Conservation (phyloP, 2,113 vertebrate species). For the Semnopithecus entellus region DNA sequence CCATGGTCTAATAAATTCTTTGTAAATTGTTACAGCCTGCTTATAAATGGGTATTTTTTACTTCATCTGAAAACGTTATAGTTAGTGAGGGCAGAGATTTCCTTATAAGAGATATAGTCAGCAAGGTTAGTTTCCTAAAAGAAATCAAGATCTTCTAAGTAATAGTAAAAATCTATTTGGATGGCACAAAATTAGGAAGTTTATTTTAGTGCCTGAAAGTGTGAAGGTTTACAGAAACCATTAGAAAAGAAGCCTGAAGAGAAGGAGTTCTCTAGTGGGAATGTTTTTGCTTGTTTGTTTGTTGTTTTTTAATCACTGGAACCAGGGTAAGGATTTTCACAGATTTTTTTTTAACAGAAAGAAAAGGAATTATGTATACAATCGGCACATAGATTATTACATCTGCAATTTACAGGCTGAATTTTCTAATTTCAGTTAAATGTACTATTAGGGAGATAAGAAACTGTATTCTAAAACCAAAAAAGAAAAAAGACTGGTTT, state of each 20-base stretch:
- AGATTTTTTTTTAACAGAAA: background rate
- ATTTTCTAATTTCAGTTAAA: background rate
- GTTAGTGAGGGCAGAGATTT: background rate
- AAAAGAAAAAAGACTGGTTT: fast-evolving
- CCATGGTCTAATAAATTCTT: background rate
- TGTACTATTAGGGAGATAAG: background rate
- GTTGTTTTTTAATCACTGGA: background rate
- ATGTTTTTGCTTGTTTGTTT: background rate
- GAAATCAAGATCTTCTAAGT: background rate
- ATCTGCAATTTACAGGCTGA: background rate
- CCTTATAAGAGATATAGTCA: background rate
- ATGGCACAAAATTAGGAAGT: background rate
- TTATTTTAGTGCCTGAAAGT: background rate
- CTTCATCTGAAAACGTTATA: background rate
- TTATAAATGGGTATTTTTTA: background rate
- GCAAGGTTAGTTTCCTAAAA: background rate
- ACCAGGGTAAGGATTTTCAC: background rate
- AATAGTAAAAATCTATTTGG: background rate
- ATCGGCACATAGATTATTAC: background rate
- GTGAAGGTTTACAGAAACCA: background rate
- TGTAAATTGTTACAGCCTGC: background rate
- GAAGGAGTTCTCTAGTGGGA: background rate
- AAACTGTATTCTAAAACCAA: background rate
- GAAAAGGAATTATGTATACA: background rate
- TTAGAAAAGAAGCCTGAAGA: background rate